Evolutionary conservation across 1,140 invertebrate species (phyloP), one percentile per base, ranked within the genome.

Genomic region (Drosophila watanabei): DNA sequence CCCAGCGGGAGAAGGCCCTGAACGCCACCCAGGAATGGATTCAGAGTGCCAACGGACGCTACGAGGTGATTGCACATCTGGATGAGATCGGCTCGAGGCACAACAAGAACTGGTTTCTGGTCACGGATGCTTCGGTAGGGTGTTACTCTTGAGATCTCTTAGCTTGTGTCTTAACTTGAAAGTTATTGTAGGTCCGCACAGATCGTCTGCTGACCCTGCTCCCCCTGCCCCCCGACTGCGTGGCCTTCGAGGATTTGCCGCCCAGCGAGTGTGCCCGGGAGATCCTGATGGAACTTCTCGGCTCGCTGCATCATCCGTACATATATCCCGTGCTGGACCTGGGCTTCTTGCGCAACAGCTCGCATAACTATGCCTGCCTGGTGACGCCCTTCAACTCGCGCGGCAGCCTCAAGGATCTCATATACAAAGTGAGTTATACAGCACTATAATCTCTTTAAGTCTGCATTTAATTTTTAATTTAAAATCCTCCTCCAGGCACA

Each of bases 71-170:
- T 62, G 95, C 96, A 49, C 96, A 97, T 82, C 94, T 98, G 60
- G 95, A 96, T 84, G 95, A 96, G 76, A 97, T 98, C 70, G 97
- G 97, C 10, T 97, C 96, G 28, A 94, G 97, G 75, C 94, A 96
- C 49, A 96, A 97, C 92, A 98, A 98, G 92, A 96, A 98, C 89
- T 98, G 98, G 97, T 98, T 98, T 93, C 95, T 97, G 32, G 96
- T 98, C 32, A 95, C 95, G 80, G 98, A 98, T 93, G 81, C 92
- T 45, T 92, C 93, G 66, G 93, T 93, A 56, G 68, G 79, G n/a
- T 11, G 0, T 13, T 16, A 0, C 8, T n/a, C 5, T 0, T 1
- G 24, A n/a, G 0, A 5, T 45, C 8, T 9, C 3, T 41, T 61
- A 28, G 9, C 13, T 9, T 9, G 10, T 13, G 4, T 3, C 0